Evolutionary conservation across 2,888 invertebrate species (phyloP).

Genomic region (Protophormia terraenovae): DNA sequence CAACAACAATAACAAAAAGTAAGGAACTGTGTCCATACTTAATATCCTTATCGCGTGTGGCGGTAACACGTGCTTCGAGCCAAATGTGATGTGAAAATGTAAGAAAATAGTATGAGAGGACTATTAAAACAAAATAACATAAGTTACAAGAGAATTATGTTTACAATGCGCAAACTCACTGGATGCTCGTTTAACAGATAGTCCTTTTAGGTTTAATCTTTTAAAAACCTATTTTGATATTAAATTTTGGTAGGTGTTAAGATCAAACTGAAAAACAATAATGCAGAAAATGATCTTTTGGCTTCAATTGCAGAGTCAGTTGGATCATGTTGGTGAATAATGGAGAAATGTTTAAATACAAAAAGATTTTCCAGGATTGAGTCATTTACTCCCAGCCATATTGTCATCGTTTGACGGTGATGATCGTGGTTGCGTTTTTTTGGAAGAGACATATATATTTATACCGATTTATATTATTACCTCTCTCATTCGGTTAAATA

Average conservation of each 20-base stretch:
- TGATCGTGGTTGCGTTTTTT: too few species aligned
- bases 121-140: background rate
- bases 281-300: background rate
- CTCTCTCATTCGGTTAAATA: too few species aligned
- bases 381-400: too few species aligned
- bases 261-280: background rate
- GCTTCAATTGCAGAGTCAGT: too few species aligned
- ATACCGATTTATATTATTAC: too few species aligned
- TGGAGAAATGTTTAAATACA: too few species aligned
- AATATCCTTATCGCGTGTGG: conserved; percentile 21
- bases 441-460: too few species aligned
- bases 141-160: background rate
- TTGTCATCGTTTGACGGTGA: too few species aligned
- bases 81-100: background rate
- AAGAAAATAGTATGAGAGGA: background rate
- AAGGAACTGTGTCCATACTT: background rate
- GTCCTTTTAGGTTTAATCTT: background rate
- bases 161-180: conserved; percentile 11
- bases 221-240: too few species aligned
- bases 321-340: too few species aligned
- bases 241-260: background rate
- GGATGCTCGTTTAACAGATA: background rate
- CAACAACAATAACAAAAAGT: background rate
- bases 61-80: conserved; percentile 52
- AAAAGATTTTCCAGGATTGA: too few species aligned